phyloP scores from a whole-genome alignment of 1,140 invertebrate genomes.

The Hycleus phaleratus region DNA sequence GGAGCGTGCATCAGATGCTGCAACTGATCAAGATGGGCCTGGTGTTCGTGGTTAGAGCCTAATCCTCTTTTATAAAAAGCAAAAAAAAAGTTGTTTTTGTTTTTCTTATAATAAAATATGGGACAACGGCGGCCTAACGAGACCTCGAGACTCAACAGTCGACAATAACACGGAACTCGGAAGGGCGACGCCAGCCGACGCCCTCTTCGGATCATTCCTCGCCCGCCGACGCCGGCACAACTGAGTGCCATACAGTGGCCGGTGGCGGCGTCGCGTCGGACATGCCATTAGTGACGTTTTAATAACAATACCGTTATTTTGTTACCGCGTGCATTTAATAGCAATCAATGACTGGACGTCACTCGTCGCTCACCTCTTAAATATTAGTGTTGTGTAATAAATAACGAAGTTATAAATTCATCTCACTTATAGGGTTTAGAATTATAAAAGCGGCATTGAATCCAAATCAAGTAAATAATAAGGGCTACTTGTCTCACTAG shows the following conservation, averaged over 20 bases:
- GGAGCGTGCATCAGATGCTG: constrained; percentile 3
- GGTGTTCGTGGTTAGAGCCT: constrained; percentile 19
- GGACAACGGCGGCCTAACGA: constrained; percentile 15
- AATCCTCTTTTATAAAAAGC: not conserved
- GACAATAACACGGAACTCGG: constrained; percentile 20
- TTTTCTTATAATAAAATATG: not conserved
- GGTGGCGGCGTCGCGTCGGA: constrained; percentile 14
- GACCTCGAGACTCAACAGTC: constrained; percentile 16
- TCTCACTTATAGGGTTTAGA: constrained; percentile 17
- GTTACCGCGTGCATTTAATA: constrained; percentile 22
- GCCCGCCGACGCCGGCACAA: constrained; percentile 10
- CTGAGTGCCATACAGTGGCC: constrained; percentile 8
- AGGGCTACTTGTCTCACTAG: constrained; percentile 24
- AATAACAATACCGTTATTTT: constrained; percentile 18
- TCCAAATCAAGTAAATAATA: constrained; percentile 16
- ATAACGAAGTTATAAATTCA: constrained; percentile 23
- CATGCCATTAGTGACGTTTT: constrained; percentile 16
- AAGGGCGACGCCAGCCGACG: constrained; percentile 3
- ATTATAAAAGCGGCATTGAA: constrained; percentile 1
- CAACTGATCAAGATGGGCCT: constrained; percentile 12
- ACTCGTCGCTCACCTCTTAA: constrained; percentile 25
- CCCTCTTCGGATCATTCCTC: constrained; percentile 24
- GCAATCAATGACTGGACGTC: constrained; percentile 19
- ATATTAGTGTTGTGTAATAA: constrained; percentile 26
- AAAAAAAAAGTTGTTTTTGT: constrained; percentile 1